Conservation (phyloP, 2,113 vertebrate genomes). For the Porphyrio hochstetteri region DNA sequence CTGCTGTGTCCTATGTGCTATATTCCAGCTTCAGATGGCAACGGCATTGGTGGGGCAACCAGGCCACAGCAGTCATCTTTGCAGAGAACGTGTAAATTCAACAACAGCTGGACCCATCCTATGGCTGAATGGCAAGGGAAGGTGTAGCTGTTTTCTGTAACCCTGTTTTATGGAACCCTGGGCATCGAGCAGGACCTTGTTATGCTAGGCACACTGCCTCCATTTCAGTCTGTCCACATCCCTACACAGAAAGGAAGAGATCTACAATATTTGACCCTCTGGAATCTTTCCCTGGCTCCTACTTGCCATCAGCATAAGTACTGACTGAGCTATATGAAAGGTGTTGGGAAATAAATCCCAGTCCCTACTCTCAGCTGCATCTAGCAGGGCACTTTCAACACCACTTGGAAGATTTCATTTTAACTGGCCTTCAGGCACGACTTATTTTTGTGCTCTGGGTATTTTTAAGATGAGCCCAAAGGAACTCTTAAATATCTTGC, state of each 20-base stretch:
- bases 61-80: neutral
- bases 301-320: neutral
- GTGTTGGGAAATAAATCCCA: slow-evolving; percentile 5
- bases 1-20: neutral
- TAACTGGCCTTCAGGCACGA: slow-evolving; percentile 27
- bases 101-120: neutral
- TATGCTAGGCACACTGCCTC: neutral
- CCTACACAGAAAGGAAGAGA: neutral
- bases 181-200: neutral
- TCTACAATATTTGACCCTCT: neutral
- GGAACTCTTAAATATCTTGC: slow-evolving; percentile 59
- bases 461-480: slow-evolving; percentile 42
- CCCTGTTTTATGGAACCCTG: neutral
- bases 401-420: slow-evolving; percentile 1
- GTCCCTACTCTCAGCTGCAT: neutral
- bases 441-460: slow-evolving; percentile 57
- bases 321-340: neutral
- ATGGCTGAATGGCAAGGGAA: neutral
- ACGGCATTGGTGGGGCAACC: neutral
- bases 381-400: neutral
- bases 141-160: neutral
- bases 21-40: neutral
- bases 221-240: neutral
- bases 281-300: neutral
- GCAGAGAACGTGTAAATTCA: neutral